Conservation (phyloP, 2,113 vertebrate genomes). For the Brachirus orientalis region DNA sequence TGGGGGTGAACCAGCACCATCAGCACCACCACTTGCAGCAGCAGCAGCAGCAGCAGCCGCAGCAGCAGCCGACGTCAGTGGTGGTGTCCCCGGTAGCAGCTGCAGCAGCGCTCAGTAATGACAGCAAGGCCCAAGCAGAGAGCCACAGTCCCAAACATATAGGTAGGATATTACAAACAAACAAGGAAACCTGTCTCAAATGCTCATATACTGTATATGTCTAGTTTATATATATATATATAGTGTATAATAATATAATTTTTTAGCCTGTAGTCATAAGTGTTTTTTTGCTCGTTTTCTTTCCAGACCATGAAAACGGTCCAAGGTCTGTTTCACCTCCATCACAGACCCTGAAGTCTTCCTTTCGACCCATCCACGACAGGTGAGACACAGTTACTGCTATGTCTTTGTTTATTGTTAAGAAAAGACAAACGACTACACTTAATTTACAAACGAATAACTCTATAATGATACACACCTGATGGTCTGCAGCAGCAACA, state of each 20-base stretch:
- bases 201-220: too few relatives aligned
- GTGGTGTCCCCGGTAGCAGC: constrained; percentile 83
- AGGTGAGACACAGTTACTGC: constrained; percentile 81
- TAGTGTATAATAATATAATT: too few relatives aligned
- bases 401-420: not conserved
- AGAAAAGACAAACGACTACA: not conserved
- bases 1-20: constrained; percentile 91
- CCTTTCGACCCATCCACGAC: constrained; percentile 94
- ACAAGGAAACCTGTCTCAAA: too few relatives aligned
- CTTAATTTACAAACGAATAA: too few relatives aligned
- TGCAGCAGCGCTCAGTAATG: constrained; percentile 83
- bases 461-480: too few relatives aligned
- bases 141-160: constrained; percentile 93
- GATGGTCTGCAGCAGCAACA: too few relatives aligned
- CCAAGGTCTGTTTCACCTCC: constrained; percentile 89
- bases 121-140: constrained; percentile 86
- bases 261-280: not conserved
- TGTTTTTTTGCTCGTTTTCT: constrained; percentile 26
- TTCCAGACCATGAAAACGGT: constrained; percentile 89
- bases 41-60: constrained; percentile 75
- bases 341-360: constrained; percentile 89
- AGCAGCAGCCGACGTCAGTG: constrained; percentile 83
- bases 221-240: too few relatives aligned
- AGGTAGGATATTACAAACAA: constrained; percentile 81
- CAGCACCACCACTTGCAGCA: constrained; percentile 81